Base-by-base conservation (phyloP, 2,113 vertebrate genomes). In the Prietella phreatophila region DNA sequence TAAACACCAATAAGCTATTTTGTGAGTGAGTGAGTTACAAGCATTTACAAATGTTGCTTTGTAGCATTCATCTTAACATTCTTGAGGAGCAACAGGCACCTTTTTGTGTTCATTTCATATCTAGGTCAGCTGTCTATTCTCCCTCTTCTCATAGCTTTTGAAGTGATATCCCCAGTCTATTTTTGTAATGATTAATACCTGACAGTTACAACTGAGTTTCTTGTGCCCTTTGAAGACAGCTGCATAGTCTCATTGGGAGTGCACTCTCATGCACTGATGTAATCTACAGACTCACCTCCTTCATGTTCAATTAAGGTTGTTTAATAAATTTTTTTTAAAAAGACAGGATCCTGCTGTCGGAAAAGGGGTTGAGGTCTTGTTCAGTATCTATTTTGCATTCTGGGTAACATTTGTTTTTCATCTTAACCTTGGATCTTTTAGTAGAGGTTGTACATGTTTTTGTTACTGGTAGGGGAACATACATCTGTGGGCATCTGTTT, bases 291-390 rank as follows among this genome's bases (percentile, higher is more conserved):
- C 82, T 83, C 47, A 63, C 79, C 78, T 71, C 91, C 92, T 82
- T 89, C 73, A 88, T 89, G 84, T 75, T 76, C 91, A 92, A 91
- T 92, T 92, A 84, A 80, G 90, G 83, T 89, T 83, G 85, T 89
- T 91, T 87, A 91, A 85, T 55, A 4, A n/a, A n/a, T 42, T 42
- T 47, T 47, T 42, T 47, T 47, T 47, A 47, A 47, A 84, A 92
- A 89, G 85, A 69, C 53, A 55, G 30, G 53, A 47, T 69, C 53
- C 55, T 83, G 79, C 79, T 84, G 67, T 84, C 60, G 69, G 81
- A 87, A 58, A 20, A n/a, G 4, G 17, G 56, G 13, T 33, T 60
- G 58, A 67, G 25, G 58, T 55, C 39, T 84, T 71, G 27, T 69
- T 86, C n/a, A n/a, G 83, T 39, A 42, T 84, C 27, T 86, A 27